These are phyloP conservation scores for Drosophila watanabei DNA, from an alignment of 1,140 invertebrate genomes.

Conservation along the genomic window DNA sequence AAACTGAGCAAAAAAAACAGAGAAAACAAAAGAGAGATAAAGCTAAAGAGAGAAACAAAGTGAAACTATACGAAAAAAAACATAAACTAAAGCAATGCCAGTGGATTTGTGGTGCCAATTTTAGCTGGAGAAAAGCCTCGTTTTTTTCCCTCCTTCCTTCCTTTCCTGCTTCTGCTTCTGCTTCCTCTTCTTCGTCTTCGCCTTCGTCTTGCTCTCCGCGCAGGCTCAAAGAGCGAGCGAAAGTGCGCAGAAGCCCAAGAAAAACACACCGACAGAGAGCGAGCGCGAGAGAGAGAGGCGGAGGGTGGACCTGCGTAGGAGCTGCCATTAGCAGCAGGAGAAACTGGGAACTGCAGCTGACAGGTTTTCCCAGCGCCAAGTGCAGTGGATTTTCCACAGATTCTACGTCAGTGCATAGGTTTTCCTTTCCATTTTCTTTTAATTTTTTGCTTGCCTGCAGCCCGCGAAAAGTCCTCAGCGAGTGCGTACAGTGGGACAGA, in stretches of 20 bases:
- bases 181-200: conserved; percentile 14
- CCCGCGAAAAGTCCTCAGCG: not conserved
- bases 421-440: not conserved
- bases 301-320: conserved; percentile 22
- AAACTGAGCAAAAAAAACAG: conserved; percentile 5
- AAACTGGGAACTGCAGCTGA: conserved; percentile 42
- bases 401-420: not conserved
- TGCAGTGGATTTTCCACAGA: conserved; percentile 5
- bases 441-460: not conserved
- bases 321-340: conserved; percentile 10
- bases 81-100: conserved; percentile 25
- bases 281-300: not conserved
- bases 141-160: conserved; percentile 21
- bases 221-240: conserved; percentile 3
- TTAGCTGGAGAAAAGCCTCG: conserved; percentile 16
- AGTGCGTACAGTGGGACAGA: conserved; percentile 11
- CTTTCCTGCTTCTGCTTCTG: conserved; percentile 17
- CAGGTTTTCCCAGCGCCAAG: conserved; percentile 28
- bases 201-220: conserved; percentile 5
- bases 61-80: conserved; percentile 15
- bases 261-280: not conserved
- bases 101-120: conserved; percentile 60
- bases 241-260: conserved; percentile 16
- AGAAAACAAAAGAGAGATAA: conserved; percentile 34
- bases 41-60: conserved; percentile 20